Conservation (phyloP, 2,888 invertebrate species). For the Epinotia bilunana region DNA sequence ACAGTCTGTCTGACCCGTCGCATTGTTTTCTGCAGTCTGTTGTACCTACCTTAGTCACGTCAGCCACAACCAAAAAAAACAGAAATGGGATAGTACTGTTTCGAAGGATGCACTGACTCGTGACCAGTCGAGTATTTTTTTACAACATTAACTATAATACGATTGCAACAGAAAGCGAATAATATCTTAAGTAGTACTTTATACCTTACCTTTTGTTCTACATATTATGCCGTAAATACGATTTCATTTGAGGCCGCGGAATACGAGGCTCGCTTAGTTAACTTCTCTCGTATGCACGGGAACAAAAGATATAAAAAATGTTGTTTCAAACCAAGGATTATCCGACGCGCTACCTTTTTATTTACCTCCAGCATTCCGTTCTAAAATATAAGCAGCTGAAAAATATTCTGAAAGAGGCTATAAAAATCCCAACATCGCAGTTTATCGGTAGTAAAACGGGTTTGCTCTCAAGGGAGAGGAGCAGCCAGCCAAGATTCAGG, state of each 20-base stretch:
- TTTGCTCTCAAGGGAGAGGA: slow-evolving; percentile 43
- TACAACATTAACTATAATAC: not conserved
- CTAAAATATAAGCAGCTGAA: slow-evolving; percentile 42
- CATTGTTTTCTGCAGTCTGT: not conserved
- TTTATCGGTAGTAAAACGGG: slow-evolving; percentile 50
- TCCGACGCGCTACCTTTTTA: slow-evolving; percentile 28
- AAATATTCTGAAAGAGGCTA: slow-evolving; percentile 42
- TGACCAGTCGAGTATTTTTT: not conserved
- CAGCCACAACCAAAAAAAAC: too few relatives aligned
- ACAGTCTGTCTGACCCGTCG: too few relatives aligned
- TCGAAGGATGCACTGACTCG: not conserved
- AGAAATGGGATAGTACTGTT: too few relatives aligned
- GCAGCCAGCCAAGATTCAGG: slow-evolving; percentile 41
- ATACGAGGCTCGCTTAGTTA: slow-evolving; percentile 25
- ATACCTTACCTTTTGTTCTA: slow-evolving; percentile 18
- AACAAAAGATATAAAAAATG: slow-evolving; percentile 37
- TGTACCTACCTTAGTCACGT: too few relatives aligned
- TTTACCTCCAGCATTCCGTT: slow-evolving; percentile 31
- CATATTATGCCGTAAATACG: slow-evolving; percentile 7
- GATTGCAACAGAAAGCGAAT: slow-evolving; percentile 12
- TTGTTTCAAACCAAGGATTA: slow-evolving; percentile 24
- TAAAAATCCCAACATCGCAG: slow-evolving; percentile 48
- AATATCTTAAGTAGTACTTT: slow-evolving; percentile 6
- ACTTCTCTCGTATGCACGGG: slow-evolving; percentile 17
- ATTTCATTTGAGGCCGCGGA: slow-evolving; percentile 18